Percentiles rank a stretch among this genome's conserved stretches.
These are phyloP conservation scores for Physocephala rufipes DNA, from an alignment of 2,888 invertebrate genomes.

Conservation along the genomic window DNA sequence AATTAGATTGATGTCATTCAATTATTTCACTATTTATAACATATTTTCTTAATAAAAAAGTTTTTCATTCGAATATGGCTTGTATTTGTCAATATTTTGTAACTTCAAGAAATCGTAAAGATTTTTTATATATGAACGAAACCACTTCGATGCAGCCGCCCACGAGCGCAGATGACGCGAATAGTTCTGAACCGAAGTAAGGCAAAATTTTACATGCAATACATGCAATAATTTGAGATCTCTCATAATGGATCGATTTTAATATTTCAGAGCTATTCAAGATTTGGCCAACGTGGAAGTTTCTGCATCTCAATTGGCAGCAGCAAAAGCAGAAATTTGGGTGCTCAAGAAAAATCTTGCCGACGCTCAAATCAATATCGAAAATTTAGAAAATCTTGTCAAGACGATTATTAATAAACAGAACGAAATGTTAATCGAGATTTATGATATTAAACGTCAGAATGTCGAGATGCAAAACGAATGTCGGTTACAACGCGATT, in stretches of 20 bases:
- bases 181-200: constrained; percentile 34
- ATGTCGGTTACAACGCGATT: constrained; percentile 56
- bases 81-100: constrained; percentile 55
- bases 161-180: constrained; percentile 18
- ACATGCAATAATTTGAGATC: background rate
- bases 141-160: constrained; percentile 11
- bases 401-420: constrained; percentile 58
- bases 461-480: constrained; percentile 53
- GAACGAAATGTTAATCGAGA: constrained; percentile 54
- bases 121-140: background rate
- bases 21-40: too few species aligned
- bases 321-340: constrained; percentile 57
- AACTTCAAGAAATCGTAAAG: constrained; percentile 41
- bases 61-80: constrained; percentile 44
- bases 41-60: too few species aligned
- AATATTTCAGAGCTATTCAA: constrained; percentile 20
- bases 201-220: constrained; percentile 25
- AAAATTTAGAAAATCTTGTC: constrained; percentile 57
- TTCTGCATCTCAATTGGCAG: constrained; percentile 55
- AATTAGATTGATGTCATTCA: too few species aligned
- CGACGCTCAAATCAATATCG: constrained; percentile 52
- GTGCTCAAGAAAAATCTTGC: constrained; percentile 53
- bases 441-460: constrained; percentile 52
- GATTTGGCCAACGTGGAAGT: constrained; percentile 35
- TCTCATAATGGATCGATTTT: constrained; percentile 45